phyloP scores from a whole-genome alignment of 1,140 invertebrate genomes.

The Metopolophium dirhodum region DNA sequence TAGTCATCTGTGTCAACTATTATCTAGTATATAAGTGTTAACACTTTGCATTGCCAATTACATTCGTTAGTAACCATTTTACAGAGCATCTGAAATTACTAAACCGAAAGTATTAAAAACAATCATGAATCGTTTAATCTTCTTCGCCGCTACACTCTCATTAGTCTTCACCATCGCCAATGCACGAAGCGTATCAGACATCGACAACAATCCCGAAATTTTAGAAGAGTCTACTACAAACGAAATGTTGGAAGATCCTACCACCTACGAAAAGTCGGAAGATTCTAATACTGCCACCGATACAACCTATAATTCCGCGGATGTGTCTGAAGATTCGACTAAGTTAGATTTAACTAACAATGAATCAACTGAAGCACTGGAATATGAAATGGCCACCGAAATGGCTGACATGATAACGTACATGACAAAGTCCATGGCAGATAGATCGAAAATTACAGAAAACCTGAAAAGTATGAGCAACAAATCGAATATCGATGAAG shows the following conservation, averaged over 20 bases:
- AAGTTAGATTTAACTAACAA: neutral
- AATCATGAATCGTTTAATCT: conserved; percentile 32
- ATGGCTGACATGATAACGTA: neutral
- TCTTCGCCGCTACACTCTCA: neutral
- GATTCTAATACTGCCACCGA: neutral
- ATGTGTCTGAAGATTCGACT: neutral
- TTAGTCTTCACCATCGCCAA: neutral
- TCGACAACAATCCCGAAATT: neutral
- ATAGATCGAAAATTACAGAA: conserved; percentile 22
- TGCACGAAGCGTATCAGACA: neutral
- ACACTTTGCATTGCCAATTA: neutral
- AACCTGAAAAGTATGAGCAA: neutral
- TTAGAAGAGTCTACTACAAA: neutral
- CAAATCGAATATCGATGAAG: neutral
- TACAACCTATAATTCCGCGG: neutral
- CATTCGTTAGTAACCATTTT: neutral
- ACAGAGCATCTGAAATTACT: neutral
- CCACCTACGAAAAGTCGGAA: no score
- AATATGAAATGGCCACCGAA: neutral
- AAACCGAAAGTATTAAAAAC: neutral
- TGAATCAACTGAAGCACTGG: neutral
- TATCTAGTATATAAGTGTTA: neutral
- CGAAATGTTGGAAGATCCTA: no score
- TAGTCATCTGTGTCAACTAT: conserved; percentile 29
- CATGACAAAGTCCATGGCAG: neutral